phyloP scores from a whole-genome alignment of 2,888 invertebrate species.

The Aporophyla lueneburgensis region DNA sequence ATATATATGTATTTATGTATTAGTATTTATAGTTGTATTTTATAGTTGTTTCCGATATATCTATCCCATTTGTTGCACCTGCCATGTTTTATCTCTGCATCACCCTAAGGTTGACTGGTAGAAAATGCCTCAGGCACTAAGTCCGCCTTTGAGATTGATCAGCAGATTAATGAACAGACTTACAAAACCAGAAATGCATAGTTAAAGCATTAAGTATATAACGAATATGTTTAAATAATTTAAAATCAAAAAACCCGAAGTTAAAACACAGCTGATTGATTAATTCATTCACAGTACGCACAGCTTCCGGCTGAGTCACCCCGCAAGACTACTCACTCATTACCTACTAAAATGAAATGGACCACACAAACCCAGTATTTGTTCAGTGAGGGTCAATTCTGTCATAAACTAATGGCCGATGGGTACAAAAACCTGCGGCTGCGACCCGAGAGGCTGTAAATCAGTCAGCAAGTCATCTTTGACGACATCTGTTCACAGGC shows the following conservation, averaged over 20 bases:
- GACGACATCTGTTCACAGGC: conserved; percentile 81
- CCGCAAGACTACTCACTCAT: neutral
- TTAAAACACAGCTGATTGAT: neutral
- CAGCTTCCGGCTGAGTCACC: conserved; percentile 25
- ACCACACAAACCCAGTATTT: conserved; percentile 71
- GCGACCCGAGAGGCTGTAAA: conserved; percentile 76
- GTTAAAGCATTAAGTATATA: neutral
- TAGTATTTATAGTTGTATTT: no score
- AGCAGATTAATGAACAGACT: neutral
- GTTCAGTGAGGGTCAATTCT: conserved; percentile 67
- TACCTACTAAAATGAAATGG: conserved; percentile 18
- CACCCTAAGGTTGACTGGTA: no score
- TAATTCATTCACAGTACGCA: neutral
- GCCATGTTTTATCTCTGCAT: no score
- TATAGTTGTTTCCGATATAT: no score
- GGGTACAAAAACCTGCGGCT: conserved; percentile 71
- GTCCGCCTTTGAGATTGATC: neutral
- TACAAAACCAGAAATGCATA: no score
- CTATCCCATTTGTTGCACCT: no score
- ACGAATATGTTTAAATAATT: neutral
- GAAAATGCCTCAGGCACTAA: no score
- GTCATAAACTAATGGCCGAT: conserved; percentile 69
- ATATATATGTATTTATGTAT: no score
- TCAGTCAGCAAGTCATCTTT: conserved; percentile 75
- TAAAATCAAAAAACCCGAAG: neutral